phyloP scores from a whole-genome alignment of 2,888 invertebrate species.

The Cephus pygmeus region DNA sequence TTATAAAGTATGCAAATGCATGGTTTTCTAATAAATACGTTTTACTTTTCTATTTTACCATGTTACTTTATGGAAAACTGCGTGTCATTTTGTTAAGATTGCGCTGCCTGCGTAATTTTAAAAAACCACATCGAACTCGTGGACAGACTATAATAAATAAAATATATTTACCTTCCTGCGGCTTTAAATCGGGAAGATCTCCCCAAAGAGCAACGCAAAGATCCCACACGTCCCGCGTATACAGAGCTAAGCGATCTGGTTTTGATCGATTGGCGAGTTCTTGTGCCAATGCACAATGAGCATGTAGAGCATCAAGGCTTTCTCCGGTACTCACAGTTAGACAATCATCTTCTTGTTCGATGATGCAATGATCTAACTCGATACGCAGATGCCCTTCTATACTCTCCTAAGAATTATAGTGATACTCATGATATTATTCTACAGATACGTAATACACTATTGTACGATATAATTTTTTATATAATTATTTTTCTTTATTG shows the following conservation, averaged over 20 bases:
- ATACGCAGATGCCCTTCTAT: constrained; percentile 75
- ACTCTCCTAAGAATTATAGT: constrained; percentile 64
- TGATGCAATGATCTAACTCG: constrained; percentile 72
- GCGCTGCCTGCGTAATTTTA: too few relatives aligned
- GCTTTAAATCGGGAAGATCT: constrained; percentile 70
- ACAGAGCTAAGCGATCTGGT: constrained; percentile 60
- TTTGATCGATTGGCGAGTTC: constrained; percentile 50
- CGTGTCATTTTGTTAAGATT: too few relatives aligned
- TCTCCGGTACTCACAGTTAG: constrained; percentile 63
- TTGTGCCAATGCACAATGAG: constrained; percentile 69
- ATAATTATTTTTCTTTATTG: neutral
- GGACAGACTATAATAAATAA: constrained; percentile 17
- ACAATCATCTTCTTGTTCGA: constrained; percentile 67
- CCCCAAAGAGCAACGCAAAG: constrained; percentile 87
- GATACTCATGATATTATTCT: neutral
- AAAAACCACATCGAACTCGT: too few relatives aligned
- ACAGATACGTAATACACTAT: neutral
- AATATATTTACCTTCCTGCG: constrained; percentile 66
- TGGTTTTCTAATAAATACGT: too few relatives aligned
- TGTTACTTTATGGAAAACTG: too few relatives aligned
- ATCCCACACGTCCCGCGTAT: constrained; percentile 56
- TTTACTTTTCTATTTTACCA: too few relatives aligned
- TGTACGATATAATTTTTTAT: neutral
- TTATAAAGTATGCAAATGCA: too few relatives aligned
- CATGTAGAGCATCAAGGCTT: constrained; percentile 68